Evolutionary conservation across 2,888 invertebrate species (phyloP), one percentile per base, ranked within the genome.

Genomic region (Cataglyphis cursor): DNA sequence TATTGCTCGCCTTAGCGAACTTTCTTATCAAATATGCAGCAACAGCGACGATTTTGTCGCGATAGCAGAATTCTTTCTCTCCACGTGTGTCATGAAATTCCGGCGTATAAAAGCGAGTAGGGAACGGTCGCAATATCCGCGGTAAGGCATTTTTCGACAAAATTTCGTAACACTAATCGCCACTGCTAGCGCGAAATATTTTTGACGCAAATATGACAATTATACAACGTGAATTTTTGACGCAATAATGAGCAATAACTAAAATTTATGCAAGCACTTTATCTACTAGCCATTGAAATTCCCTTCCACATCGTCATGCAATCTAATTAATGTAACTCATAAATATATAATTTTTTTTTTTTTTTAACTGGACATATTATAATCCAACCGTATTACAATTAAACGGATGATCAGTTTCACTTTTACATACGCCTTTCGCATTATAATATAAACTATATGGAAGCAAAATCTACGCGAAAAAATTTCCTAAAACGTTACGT

Each of bases 31-130:
- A 76, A 65, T 41, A 35, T 76, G 75, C 75, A 28, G 9, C 15
- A 65, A 54, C 24, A 41, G 38, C 76, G 41, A 12, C 15, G 8
- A 2, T 65, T 61, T 28, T 38, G 65, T 41, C 54, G 65, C 24
- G n/a, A 5, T 24, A 38, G 54, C 76, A 24, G 18, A 76, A 54
- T 41, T 57, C 54, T 54, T 54, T 65, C 51, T 24, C 24, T 38
- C 9, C 48, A 2, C 51, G 3, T 54, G 3, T 76, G 76, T 78
- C 68, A 48, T 78, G 61, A 78, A 78, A 61, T 78, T 78, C 59
- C 44, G 35, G 3, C 5, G 18, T 44, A 44, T 21, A 59, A 68
- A 18, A 78, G 31, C 21, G 10, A 1, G n/a, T 64, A 38, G 24
- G n/a, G 41, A 8, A 12, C 15, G 15, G 38, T n/a, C 15, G 51